Base-by-base conservation (phyloP, 1,140 invertebrate genomes). In the Homarus americanus region DNA sequence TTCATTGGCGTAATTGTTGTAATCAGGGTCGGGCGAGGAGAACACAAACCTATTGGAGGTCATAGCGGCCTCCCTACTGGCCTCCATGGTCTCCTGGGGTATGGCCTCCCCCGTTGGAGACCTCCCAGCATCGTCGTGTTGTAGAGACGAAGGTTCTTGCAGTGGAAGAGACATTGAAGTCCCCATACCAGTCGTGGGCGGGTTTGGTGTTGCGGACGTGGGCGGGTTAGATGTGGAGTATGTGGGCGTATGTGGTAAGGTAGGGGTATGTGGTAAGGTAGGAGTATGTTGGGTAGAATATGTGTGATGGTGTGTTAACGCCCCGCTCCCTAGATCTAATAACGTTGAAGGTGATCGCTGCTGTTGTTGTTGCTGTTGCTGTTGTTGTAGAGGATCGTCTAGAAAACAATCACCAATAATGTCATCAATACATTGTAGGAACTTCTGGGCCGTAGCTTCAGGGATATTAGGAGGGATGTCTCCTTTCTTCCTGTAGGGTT, bases 271-370 rank as follows among this genome's bases (percentile, higher is more conserved):
- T 15, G 17, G n/a, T 40, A 20, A 20, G 3, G 53, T 4, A 20
- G 53, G 53, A 2, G 53, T 0, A 20, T 58, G n/a, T n/a, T n/a
- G 53, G 53, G 44, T 49, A 15, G 44, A 10, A 49, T 49, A 49
- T 49, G 44, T 7, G 44, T 49, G 44, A 15, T 49, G 44, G 44
- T 49, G 44, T 49, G 80, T 83, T n/a, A 83, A 36, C 2, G 58
- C 80, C 28, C 96, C 96, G 93, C 96, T 97, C 0, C 96, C 96
- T 0, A 97, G 94, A 92, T 97, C 96, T 0, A 97, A 95, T 28
- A 97, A 94, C 0, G 96, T 96, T 0, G 96, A 95, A 0, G 96
- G 96, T 0, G 96, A 97, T 58, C 95, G 93, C 44, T 95, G 95
- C 80, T 58, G 10, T 20, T 36, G 34, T 15, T 96, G 96, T 91